Evolutionary conservation across 2,797 vertebrate genomes (phyloP).

Genomic region (Pseudotriccus pelzelni): DNA sequence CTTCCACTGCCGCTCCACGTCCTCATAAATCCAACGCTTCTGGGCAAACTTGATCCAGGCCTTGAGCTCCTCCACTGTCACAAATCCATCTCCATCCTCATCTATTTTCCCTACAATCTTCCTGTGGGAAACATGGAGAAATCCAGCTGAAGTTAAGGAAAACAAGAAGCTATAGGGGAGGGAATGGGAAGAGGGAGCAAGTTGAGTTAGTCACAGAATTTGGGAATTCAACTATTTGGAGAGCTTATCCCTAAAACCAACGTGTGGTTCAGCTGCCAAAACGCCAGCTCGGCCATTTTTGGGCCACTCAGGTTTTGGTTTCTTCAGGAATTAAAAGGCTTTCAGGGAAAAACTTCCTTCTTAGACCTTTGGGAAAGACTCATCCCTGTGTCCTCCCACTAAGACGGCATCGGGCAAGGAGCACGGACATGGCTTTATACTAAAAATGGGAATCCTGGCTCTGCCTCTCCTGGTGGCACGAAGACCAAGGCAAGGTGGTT

Average conservation of each 20-base stretch:
- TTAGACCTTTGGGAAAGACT: not conserved
- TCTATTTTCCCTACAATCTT: slow-evolving; percentile 95
- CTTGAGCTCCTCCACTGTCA: slow-evolving; percentile 92
- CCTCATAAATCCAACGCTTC: slow-evolving; percentile 98
- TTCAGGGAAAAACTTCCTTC: not conserved
- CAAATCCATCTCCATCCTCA: slow-evolving; percentile 90
- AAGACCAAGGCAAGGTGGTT: not conserved
- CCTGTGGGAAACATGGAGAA: slow-evolving; percentile 78
- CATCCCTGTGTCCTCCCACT: accelerated
- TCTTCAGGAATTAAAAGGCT: not conserved
- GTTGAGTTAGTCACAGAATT: not conserved
- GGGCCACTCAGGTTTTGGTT: not conserved
- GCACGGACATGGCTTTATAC: accelerated
- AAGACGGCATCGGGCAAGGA: accelerated
- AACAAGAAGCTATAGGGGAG: not conserved
- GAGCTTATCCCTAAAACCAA: not conserved
- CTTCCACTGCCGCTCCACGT: slow-evolving; percentile 97
- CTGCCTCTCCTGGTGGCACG: not conserved
- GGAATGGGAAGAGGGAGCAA: not conserved
- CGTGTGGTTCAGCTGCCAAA: accelerated
- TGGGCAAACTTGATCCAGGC: slow-evolving; percentile 96
- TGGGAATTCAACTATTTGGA: not conserved
- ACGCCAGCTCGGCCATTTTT: not conserved
- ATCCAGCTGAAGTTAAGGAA: slow-evolving; percentile 62
- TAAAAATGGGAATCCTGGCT: not conserved